phyloP scores from a whole-genome alignment of 2,797 vertebrate species.

The Enteromius anoplus region DNA sequence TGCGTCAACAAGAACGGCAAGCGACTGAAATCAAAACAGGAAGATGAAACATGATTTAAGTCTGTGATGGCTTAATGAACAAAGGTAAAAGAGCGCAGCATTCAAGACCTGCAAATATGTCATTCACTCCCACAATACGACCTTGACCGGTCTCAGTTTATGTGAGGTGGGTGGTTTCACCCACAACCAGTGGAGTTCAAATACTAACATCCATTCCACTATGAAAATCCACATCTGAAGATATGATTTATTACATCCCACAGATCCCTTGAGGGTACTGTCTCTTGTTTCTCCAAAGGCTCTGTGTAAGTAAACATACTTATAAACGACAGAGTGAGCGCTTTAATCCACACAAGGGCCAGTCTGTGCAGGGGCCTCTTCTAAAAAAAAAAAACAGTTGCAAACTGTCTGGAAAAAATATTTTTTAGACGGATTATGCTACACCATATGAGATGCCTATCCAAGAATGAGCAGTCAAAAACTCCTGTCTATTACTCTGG shows the following conservation, averaged over 20 bases:
- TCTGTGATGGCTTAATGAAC: neutral
- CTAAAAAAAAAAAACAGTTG: constrained; percentile 63
- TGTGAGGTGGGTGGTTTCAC: constrained; percentile 56
- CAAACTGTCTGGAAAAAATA: constrained; percentile 14
- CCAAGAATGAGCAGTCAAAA: constrained; percentile 14
- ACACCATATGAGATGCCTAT: neutral
- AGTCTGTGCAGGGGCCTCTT: constrained; percentile 50
- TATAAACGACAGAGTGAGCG: constrained; percentile 55
- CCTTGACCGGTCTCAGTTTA: constrained; percentile 56
- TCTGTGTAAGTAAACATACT: constrained; percentile 40
- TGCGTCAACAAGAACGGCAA: constrained; percentile 23
- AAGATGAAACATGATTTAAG: constrained; percentile 30
- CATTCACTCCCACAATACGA: constrained; percentile 55
- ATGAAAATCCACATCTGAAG: constrained; percentile 56
- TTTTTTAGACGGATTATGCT: neutral
- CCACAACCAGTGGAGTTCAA: constrained; percentile 55
- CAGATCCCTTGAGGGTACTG: constrained; percentile 53
- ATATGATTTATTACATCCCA: constrained; percentile 54
- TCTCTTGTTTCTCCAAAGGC: constrained; percentile 54
- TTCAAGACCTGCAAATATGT: constrained; percentile 1
- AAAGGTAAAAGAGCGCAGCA: neutral
- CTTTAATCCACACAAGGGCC: constrained; percentile 58
- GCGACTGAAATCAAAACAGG: neutral
- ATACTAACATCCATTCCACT: constrained; percentile 53
- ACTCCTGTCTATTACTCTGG: neutral